Evolutionary conservation across 2,888 invertebrate genomes (phyloP).

Genomic region (Tridacna crocea): DNA sequence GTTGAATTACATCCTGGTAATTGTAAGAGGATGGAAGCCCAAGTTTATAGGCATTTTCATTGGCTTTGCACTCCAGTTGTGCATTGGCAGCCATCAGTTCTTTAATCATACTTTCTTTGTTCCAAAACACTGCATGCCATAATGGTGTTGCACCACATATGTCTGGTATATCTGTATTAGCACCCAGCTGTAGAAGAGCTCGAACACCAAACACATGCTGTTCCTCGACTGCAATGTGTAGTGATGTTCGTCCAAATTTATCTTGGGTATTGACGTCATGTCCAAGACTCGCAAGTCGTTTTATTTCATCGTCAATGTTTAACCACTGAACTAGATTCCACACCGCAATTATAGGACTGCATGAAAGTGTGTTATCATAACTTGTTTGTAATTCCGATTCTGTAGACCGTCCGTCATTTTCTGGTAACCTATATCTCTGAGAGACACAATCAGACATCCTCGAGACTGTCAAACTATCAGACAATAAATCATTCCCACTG

Average conservation of each 20-base stretch:
- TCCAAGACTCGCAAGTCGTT: conserved; percentile 38
- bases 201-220: conserved; percentile 52
- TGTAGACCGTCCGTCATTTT: neutral
- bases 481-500: neutral
- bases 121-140: conserved; percentile 64
- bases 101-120: conserved; percentile 59
- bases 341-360: conserved; percentile 48
- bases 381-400: neutral
- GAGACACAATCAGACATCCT: neutral
- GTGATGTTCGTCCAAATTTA: conserved; percentile 44
- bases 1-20: neutral
- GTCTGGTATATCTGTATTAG: conserved; percentile 44
- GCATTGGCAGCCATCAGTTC: conserved; percentile 61
- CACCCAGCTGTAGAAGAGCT: conserved; percentile 51
- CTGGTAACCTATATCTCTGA: no score
- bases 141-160: conserved; percentile 57
- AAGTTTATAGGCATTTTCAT: conserved; percentile 55
- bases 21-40: conserved; percentile 47
- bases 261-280: conserved; percentile 49
- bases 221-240: conserved; percentile 60
- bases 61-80: conserved; percentile 44
- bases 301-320: conserved; percentile 45
- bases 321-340: conserved; percentile 61
- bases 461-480: neutral
- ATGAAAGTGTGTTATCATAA: neutral